A percentile compares a stretch with the other conserved stretches of the same genome.
phyloP scores from a whole-genome alignment of 2,888 invertebrate genomes.

The Troides aeacus region DNA sequence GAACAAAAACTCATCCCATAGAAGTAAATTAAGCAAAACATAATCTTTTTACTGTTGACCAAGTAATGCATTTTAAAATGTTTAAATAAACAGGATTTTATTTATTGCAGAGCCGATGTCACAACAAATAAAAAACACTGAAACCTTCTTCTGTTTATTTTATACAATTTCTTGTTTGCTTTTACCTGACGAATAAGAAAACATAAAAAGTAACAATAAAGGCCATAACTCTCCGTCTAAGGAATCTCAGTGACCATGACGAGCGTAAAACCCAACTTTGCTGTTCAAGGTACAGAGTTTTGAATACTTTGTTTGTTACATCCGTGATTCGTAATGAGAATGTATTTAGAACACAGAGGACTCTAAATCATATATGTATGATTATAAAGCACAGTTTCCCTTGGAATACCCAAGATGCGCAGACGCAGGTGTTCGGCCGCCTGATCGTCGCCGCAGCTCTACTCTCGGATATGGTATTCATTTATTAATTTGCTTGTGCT shows the following conservation, averaged over 20 bases:
- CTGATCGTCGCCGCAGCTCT: constrained; percentile 75
- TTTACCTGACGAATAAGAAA: constrained; percentile 42
- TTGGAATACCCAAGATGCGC: constrained; percentile 57
- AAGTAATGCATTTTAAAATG: background rate
- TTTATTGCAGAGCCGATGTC: constrained; percentile 23
- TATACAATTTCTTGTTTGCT: constrained; percentile 38
- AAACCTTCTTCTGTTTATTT: constrained; percentile 40
- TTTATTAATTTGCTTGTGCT: constrained; percentile 77
- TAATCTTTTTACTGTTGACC: background rate
- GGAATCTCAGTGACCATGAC: constrained; percentile 61
- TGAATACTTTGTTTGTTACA: constrained; percentile 76
- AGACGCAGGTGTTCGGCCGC: constrained; percentile 76
- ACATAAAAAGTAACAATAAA: constrained; percentile 51
- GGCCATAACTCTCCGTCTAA: constrained; percentile 49
- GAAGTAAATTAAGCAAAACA: background rate
- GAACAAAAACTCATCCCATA: no score
- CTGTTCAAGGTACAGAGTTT: constrained; percentile 72
- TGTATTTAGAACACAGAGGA: constrained; percentile 36
- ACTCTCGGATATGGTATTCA: constrained; percentile 74
- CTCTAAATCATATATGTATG: constrained; percentile 25
- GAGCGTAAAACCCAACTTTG: constrained; percentile 69
- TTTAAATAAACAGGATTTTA: constrained; percentile 7
- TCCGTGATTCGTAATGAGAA: constrained; percentile 77
- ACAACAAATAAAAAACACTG: constrained; percentile 27
- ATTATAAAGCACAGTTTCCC: constrained; percentile 38